Evolutionary conservation across 2,888 invertebrate species (phyloP), one percentile per base, ranked within the genome.

Genomic region (Exocentrus adspersus): DNA sequence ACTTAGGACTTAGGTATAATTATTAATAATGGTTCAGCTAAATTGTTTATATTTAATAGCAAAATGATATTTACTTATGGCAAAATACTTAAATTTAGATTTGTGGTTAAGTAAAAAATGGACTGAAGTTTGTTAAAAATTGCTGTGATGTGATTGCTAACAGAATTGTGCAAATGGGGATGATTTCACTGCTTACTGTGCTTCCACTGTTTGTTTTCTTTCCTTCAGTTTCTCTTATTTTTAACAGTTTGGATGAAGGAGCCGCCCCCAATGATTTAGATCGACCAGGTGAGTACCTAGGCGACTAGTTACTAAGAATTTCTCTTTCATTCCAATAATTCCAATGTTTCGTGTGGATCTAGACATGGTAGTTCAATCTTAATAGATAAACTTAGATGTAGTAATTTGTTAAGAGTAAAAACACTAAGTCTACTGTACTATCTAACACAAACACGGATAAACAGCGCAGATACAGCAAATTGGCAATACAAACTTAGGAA

Each of bases 191-290:
- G 79, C 82, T 86, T 81, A 79, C 85, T 69, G 82, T 82, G 71
- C 80, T 85, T 69, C 79, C 77, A 62, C 70, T 77, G 72, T 69
- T 76, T 62, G 64, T 85, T 71, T 82, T 83, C 65, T 84, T 85
- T 43, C 74, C 83, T 57, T 84, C 83, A 58, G 85, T 84, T 70
- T 81, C 81, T 56, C 83, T 70, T 78, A 84, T 69, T 20, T 86
- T 87, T 72, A 79, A 76, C 69, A 73, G 73, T 60, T 84, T 86
- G 5, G 87, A 87, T 75, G 87, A 87, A 4, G 86, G 87, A 62
- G 85, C 87, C 65, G 85, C 86, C 71, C 83, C 87, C 37, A 87
- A 87, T 78, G 87, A 87, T 79, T 82, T 88, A 70, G 87, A 88
- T 81, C 87, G 86, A 76, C 88, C 87, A 85, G 87, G 88, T 87